Conservation (phyloP, 2,113 vertebrate species). For the Scopus umbretta region DNA sequence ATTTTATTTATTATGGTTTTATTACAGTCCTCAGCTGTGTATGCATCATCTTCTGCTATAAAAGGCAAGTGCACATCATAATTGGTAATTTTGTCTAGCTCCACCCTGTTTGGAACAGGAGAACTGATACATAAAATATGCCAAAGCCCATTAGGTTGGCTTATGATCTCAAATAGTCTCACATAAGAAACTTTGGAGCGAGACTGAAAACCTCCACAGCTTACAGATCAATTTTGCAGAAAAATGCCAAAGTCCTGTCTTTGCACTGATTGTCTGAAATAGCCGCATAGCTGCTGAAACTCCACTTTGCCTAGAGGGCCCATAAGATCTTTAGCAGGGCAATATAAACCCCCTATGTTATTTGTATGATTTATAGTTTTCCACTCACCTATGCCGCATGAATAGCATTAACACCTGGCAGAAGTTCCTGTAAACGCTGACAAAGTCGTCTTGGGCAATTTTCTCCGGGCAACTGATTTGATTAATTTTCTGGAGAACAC, state of each 20-base stretch:
- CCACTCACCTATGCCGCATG: not conserved
- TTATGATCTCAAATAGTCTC: not conserved
- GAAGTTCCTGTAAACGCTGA: not conserved
- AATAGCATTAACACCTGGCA: not conserved
- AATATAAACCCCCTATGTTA: rapidly evolving
- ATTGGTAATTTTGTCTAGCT: not conserved
- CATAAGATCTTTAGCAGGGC: rapidly evolving
- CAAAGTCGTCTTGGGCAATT: rapidly evolving
- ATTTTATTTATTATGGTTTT: too few relatives aligned
- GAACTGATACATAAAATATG: rapidly evolving
- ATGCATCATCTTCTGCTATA: not conserved
- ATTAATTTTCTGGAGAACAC: not conserved
- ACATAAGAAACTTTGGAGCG: rapidly evolving
- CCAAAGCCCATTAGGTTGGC: not conserved
- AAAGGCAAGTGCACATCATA: rapidly evolving
- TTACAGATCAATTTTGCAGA: not conserved
- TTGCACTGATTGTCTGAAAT: not conserved
- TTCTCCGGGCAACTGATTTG: not conserved
- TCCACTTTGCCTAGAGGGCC: not conserved
- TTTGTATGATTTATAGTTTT: too few relatives aligned
- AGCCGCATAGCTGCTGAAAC: not conserved
- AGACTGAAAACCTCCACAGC: not conserved
- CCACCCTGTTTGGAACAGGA: not conserved
- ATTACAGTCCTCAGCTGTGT: not conserved
- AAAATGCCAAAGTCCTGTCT: not conserved